Conservation (phyloP, 2,797 vertebrate species). For the Apogon hyalosoma region DNA sequence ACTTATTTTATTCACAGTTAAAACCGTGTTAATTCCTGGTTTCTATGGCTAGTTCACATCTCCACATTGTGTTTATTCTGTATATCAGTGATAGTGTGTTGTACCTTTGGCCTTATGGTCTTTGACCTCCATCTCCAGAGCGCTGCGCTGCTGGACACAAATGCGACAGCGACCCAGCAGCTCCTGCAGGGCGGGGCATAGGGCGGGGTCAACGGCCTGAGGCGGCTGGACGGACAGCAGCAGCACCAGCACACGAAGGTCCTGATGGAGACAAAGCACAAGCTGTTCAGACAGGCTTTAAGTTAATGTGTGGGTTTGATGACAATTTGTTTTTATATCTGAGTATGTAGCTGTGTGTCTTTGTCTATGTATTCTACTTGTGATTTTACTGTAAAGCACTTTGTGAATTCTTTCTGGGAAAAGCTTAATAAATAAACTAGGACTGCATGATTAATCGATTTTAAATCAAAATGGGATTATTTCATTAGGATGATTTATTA, state of each 20-base stretch:
- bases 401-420: no score
- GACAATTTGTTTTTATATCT: no score
- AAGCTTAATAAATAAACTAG: no score
- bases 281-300: background rate
- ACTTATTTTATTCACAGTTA: no score
- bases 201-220: conserved; percentile 90
- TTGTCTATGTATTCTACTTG: background rate
- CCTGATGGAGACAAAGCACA: conserved; percentile 75
- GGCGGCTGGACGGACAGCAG: conserved; percentile 95
- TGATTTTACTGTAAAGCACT: no score
- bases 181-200: conserved; percentile 94
- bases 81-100: background rate
- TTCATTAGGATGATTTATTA: no score
- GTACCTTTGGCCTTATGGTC: conserved; percentile 95
- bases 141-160: conserved; percentile 92
- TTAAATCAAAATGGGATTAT: no score
- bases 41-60: no score
- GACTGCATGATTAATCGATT: no score
- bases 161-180: conserved; percentile 91
- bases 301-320: background rate
- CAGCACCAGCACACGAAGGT: conserved; percentile 92
- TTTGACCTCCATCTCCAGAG: conserved; percentile 94
- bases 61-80: no score
- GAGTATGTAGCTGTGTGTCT: background rate
- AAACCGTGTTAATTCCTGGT: no score